Conservation (phyloP, 1,140 invertebrate genomes). For the Aleiodes sp. region DNA sequence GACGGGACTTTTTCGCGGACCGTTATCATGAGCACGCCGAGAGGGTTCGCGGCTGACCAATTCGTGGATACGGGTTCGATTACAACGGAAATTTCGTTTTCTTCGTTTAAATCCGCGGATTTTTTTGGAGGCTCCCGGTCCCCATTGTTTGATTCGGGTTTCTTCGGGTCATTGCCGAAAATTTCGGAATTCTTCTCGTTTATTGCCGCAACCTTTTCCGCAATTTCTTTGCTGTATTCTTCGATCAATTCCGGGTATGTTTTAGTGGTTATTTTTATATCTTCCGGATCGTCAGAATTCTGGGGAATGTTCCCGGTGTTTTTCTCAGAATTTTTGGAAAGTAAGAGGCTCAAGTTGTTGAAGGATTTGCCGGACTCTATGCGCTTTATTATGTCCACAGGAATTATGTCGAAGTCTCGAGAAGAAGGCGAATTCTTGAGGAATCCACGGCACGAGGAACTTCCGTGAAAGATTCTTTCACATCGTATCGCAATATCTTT, state of each 20-base stretch:
- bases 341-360: too few relatives aligned
- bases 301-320: background rate
- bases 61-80: constrained; percentile 9
- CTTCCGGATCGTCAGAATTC: background rate
- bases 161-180: background rate
- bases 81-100: background rate
- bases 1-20: constrained; percentile 41
- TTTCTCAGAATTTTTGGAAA: background rate
- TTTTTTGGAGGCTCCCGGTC: background rate
- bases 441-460: background rate
- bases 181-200: background rate
- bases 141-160: background rate
- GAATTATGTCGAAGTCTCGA: too few relatives aligned
- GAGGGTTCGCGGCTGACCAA: background rate
- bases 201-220: background rate
- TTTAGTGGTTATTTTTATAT: constrained; percentile 6
- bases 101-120: background rate
- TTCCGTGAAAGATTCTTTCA: background rate
- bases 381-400: too few relatives aligned
- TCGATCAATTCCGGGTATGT: constrained; percentile 42
- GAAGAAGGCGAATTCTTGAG: background rate
- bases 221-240: constrained; percentile 37
- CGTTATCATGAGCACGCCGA: constrained; percentile 41
- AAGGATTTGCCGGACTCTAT: too few relatives aligned
- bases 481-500: background rate